Percentiles rank a stretch among this genome's conserved stretches.
phyloP scores from a whole-genome alignment of 2,888 invertebrate genomes.

The Nineta flava region DNA sequence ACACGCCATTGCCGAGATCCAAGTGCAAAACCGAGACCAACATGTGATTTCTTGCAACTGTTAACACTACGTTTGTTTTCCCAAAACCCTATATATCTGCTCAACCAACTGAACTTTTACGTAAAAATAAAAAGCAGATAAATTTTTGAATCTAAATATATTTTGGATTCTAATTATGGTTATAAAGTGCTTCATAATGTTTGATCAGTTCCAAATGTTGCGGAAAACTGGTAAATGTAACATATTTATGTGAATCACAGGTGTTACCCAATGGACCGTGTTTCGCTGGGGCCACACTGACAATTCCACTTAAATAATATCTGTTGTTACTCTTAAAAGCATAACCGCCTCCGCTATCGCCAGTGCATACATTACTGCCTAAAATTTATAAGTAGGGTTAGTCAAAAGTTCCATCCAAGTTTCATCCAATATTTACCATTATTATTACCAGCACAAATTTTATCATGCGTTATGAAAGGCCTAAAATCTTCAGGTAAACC shows the following conservation, averaged over 20 bases:
- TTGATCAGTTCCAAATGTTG: background rate
- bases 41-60: no score
- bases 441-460: conserved; percentile 20
- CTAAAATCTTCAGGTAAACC: conserved; percentile 10
- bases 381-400: background rate
- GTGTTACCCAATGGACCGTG: background rate
- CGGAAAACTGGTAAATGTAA: background rate
- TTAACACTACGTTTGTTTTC: no score
- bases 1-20: no score
- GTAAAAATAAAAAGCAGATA: no score
- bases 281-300: conserved; percentile 1
- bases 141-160: no score
- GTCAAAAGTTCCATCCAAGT: no score
- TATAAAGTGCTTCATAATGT: no score
- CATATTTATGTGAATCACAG: conserved; percentile 2
- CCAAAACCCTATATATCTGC: no score
- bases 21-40: no score
- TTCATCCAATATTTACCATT: conserved; percentile 10
- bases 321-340: background rate
- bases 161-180: no score
- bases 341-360: conserved; percentile 3
- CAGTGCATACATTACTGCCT: conserved; percentile 2
- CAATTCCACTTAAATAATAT: conserved; percentile 2
- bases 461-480: conserved; percentile 18
- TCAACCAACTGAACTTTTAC: no score